Percentiles rank a stretch among this genome's conserved stretches.
Conservation (phyloP, 2,113 vertebrate species). For the Mobula birostris region DNA sequence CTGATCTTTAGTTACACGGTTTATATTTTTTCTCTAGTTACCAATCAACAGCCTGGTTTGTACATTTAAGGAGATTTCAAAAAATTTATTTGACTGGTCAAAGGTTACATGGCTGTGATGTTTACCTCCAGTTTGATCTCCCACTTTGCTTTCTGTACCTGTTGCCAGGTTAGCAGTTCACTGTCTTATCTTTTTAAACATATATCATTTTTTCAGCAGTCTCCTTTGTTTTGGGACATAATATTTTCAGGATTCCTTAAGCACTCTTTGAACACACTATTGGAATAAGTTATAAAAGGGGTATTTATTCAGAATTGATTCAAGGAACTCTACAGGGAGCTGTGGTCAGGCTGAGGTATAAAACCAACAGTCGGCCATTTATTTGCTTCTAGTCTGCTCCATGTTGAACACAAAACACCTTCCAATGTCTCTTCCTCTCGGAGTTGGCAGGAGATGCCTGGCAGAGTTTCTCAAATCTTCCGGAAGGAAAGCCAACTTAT, state of each 20-base stretch:
- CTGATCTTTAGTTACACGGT: background rate
- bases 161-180: background rate
- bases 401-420: conserved; percentile 11
- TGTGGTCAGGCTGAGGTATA: conserved; percentile 12
- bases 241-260: conserved; percentile 15
- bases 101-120: background rate
- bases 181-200: conserved; percentile 13
- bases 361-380: conserved; percentile 22
- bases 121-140: background rate
- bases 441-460: background rate
- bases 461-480: background rate
- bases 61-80: background rate
- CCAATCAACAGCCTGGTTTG: background rate
- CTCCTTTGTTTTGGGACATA: conserved; percentile 21
- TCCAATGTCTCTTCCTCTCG: conserved; percentile 14
- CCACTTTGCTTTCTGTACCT: background rate
- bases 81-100: background rate
- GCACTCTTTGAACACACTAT: background rate
- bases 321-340: background rate
- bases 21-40: background rate
- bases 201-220: background rate
- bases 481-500: background rate
- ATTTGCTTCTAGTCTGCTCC: conserved; percentile 21
- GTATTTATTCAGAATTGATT: background rate
- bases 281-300: background rate